phyloP scores from a whole-genome alignment of 2,113 vertebrate species.

The Sus scrofa region DNA sequence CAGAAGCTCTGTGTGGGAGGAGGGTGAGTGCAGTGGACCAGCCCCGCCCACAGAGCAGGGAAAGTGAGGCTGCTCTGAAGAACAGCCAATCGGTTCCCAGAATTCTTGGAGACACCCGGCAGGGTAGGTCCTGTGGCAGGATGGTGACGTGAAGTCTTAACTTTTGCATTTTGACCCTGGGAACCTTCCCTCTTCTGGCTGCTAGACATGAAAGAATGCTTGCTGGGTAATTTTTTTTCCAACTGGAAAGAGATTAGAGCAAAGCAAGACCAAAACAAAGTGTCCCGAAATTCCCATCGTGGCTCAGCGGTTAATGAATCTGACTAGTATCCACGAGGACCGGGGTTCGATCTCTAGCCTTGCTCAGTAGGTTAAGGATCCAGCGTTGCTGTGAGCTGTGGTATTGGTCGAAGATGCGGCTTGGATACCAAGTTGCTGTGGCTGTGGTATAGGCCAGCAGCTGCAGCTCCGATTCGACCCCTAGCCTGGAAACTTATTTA shows the following conservation, averaged over 20 bases:
- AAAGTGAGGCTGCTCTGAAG: background rate
- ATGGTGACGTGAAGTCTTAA: background rate
- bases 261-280: constrained; percentile 31
- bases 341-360: no score
- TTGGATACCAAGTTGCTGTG: no score
- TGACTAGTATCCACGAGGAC: no score
- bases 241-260: constrained; percentile 3
- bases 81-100: background rate
- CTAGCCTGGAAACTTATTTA: no score
- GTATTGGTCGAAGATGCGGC: no score
- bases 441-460: no score
- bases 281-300: background rate
- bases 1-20: background rate
- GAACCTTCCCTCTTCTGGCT: constrained; percentile 1
- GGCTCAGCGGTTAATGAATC: no score
- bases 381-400: no score
- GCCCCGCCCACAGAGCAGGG: background rate
- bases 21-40: background rate
- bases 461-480: no score
- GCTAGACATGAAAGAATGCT: constrained; percentile 14
- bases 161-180: constrained; percentile 16
- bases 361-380: no score
- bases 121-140: background rate
- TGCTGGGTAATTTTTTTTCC: background rate
- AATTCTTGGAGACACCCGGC: background rate